phyloP scores from a whole-genome alignment of 2,888 invertebrate species.

The Caenorhabditis japonica region DNA sequence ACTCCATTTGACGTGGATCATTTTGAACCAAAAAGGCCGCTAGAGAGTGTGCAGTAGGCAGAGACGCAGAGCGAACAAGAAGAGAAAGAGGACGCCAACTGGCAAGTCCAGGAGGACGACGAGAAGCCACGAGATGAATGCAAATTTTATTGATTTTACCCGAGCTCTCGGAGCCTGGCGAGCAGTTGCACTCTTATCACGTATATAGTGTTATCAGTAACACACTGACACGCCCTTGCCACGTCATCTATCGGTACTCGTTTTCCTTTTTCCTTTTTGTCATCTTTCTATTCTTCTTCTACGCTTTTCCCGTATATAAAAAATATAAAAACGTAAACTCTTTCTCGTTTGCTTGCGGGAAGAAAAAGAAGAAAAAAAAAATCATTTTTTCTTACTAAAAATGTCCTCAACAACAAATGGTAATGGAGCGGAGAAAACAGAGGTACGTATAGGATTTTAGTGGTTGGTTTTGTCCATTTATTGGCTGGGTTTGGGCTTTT shows the following conservation, averaged over 20 bases:
- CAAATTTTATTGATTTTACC: slow-evolving; percentile 44
- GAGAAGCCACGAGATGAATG: too few relatives aligned
- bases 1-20: slow-evolving; percentile 31
- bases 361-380: too few relatives aligned
- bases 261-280: background rate
- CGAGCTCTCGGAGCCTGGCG: background rate
- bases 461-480: too few relatives aligned
- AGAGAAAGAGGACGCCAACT: slow-evolving; percentile 27
- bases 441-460: too few relatives aligned
- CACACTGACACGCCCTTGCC: background rate
- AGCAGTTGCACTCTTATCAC: slow-evolving; percentile 12
- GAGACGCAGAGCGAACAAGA: slow-evolving; percentile 20
- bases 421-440: too few relatives aligned
- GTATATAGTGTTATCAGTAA: slow-evolving; percentile 12
- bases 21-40: slow-evolving; percentile 10
- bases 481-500: too few relatives aligned
- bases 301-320: background rate
- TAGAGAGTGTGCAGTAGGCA: background rate
- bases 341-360: too few relatives aligned
- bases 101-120: slow-evolving; percentile 1
- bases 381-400: too few relatives aligned
- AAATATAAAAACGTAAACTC: too few relatives aligned
- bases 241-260: background rate
- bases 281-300: background rate
- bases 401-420: too few relatives aligned